These are phyloP conservation scores for Heterocephalus glaber DNA, from an alignment of 2,113 vertebrate species.

Conservation along the genomic window DNA sequence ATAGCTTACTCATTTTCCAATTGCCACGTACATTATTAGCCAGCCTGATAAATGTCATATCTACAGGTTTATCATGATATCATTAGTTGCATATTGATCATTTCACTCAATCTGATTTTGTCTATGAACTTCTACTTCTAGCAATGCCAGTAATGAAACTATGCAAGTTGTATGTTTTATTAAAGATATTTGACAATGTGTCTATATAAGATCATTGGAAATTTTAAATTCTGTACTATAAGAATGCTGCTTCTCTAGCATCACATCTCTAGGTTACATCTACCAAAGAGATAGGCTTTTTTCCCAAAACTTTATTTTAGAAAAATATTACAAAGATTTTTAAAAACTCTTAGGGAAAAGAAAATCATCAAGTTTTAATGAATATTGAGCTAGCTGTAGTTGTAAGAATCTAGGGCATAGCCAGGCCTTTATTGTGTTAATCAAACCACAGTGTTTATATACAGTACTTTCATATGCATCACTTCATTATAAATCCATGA, in stretches of 20 bases:
- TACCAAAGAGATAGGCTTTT: neutral
- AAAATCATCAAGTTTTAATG: constrained; percentile 57
- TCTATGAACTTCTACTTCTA: neutral
- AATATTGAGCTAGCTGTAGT: constrained; percentile 9
- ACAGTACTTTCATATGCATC: neutral
- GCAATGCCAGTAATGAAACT: neutral
- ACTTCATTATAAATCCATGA: constrained; percentile 16
- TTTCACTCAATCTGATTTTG: neutral
- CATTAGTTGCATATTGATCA: neutral
- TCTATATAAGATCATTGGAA: constrained; percentile 1
- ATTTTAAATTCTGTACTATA: neutral
- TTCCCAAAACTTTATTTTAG: constrained; percentile 41
- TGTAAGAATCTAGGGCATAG: constrained; percentile 31
- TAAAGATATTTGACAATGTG: constrained; percentile 21
- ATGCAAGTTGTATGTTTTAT: neutral
- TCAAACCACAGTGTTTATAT: constrained; percentile 45
- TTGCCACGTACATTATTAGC: neutral
- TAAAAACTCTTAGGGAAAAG: constrained; percentile 6
- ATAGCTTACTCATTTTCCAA: neutral
- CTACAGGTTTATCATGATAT: neutral
- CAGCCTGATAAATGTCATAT: neutral
- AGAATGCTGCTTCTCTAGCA: neutral
- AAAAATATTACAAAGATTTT: constrained; percentile 19
- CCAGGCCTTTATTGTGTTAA: constrained; percentile 17
- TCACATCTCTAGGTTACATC: neutral